A percentile compares a stretch with the other conserved stretches of the same genome.
Evolutionary conservation across 2,888 invertebrate species (phyloP).

Genomic region (Camponotus fellah): DNA sequence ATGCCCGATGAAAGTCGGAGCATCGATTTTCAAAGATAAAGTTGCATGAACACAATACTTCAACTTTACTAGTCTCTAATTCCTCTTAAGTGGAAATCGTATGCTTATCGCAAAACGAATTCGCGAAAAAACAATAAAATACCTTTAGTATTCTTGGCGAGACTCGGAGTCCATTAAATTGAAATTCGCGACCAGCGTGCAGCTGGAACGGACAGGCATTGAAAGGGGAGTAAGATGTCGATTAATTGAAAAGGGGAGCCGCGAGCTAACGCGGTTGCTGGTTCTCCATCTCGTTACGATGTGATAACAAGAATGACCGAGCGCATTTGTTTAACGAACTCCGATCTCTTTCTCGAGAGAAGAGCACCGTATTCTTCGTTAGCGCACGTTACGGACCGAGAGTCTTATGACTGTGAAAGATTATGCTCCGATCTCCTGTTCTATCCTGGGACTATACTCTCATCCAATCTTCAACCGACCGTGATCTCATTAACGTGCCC

Average conservation of each 20-base stretch:
- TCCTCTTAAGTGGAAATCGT: slow-evolving; percentile 1
- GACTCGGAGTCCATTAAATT: slow-evolving; percentile 46
- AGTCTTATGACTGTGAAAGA: slow-evolving; percentile 15
- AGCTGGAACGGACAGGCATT: slow-evolving; percentile 5
- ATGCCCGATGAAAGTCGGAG: background rate
- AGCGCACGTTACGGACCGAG: slow-evolving; percentile 32
- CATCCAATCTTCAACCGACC: slow-evolving; percentile 64
- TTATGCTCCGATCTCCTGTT: slow-evolving; percentile 56
- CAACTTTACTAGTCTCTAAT: slow-evolving; percentile 29
- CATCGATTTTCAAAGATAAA: background rate
- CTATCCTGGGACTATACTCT: slow-evolving; percentile 55
- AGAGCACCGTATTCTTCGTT: slow-evolving; percentile 57
- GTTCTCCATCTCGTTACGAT: slow-evolving; percentile 66
- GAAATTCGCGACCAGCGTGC: slow-evolving; percentile 42
- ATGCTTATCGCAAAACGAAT: slow-evolving; percentile 8
- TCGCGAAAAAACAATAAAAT: slow-evolving; percentile 36
- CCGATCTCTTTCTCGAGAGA: slow-evolving; percentile 22
- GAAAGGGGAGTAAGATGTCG: slow-evolving; percentile 44
- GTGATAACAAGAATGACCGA: slow-evolving; percentile 65
- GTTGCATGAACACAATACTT: background rate
- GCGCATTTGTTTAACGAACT: slow-evolving; percentile 79
- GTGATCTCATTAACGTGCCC: slow-evolving; percentile 75
- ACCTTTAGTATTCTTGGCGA: background rate
- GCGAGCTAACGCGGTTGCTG: slow-evolving; percentile 15
- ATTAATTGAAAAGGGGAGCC: slow-evolving; percentile 69